Base-by-base conservation (phyloP, 2,888 invertebrate genomes). In the Drosophila flavopinicola region DNA sequence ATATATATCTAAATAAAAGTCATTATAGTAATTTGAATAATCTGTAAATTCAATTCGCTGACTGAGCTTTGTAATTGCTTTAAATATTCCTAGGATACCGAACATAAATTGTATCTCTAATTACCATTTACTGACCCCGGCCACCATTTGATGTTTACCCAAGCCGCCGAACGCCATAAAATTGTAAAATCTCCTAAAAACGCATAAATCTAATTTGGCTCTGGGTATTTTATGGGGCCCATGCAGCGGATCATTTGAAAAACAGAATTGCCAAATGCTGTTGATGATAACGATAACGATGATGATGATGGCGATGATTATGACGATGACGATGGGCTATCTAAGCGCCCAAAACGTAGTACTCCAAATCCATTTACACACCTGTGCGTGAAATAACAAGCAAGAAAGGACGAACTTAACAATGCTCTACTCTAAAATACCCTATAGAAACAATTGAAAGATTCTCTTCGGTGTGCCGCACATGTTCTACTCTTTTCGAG, bases 331-430 rank as follows among this genome's bases (percentile, higher is more conserved):
- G 78, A 66, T 78, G 79, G 76, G 44, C 71, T 60, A 79, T 72
- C 76, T 72, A 73, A 76, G 59, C 66, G 39, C 52, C 53, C 60
- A 65, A 68, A 60, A 60, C 39, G 49, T 65, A 29, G 57, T 53
- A 57, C 64, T 86, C 52, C 47, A 79, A 86, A 80, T 84, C 85
- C 87, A 80, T 86, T 80, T 84, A 80, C 75, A 77, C 87, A 77
- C 85, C 87, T 74, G 61, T 17, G 63, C 52, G 27, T 49, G 25
- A 48, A 42, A 53, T 9, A 37, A 30, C 25, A 33, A 35, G 20
- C 13, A 15, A 0, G 1, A 15, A n/a, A 23, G 17, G n/a, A 24
- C n/a, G 13, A 6, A 0, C 4, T 0, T 0, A 6, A 6, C 9
- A 27, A 11, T 33, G 6, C 3, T 2, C 6, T 3, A 32, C 57